These are phyloP conservation scores for Willowsia nigromaculata DNA, from an alignment of 2,888 invertebrate species.

Conservation along the genomic window DNA sequence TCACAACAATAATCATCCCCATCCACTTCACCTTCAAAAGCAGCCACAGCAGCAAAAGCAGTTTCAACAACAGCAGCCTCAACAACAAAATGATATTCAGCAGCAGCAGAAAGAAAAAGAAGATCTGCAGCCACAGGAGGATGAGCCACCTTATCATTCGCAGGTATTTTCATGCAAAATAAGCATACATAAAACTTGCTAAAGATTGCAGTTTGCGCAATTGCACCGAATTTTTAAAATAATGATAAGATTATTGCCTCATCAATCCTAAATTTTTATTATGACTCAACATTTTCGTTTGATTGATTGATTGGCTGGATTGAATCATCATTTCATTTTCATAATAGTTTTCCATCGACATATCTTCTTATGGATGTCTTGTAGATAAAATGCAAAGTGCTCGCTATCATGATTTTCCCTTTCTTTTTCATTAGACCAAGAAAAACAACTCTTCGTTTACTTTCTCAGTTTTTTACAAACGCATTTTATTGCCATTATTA, in stretches of 20 bases:
- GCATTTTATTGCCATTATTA: slow-evolving; percentile 5
- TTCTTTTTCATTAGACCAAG: not conserved
- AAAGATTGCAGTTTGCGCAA: not conserved
- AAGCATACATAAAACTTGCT: not conserved
- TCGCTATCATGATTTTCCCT: not conserved
- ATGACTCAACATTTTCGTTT: not conserved
- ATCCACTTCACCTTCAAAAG: not conserved
- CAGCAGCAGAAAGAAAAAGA: not conserved
- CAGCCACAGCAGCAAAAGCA: not conserved
- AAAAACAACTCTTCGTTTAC: not conserved
- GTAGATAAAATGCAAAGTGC: no score
- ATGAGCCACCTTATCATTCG: slow-evolving; percentile 33
- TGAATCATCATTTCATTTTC: slow-evolving; percentile 16
- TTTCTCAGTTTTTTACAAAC: not conserved
- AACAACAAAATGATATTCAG: not conserved
- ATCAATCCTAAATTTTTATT: not conserved
- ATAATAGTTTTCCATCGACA: not conserved
- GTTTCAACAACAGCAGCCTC: not conserved
- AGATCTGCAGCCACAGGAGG: not conserved
- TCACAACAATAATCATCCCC: slow-evolving; percentile 5
- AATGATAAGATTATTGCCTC: not conserved
- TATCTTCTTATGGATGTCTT: not conserved
- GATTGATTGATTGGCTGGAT: slow-evolving; percentile 21
- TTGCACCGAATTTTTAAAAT: not conserved
- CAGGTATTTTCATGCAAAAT: not conserved